Evolutionary conservation across 1,140 invertebrate species (phyloP), one percentile per base, ranked within the genome.

Genomic region (Archivesica marissinica): DNA sequence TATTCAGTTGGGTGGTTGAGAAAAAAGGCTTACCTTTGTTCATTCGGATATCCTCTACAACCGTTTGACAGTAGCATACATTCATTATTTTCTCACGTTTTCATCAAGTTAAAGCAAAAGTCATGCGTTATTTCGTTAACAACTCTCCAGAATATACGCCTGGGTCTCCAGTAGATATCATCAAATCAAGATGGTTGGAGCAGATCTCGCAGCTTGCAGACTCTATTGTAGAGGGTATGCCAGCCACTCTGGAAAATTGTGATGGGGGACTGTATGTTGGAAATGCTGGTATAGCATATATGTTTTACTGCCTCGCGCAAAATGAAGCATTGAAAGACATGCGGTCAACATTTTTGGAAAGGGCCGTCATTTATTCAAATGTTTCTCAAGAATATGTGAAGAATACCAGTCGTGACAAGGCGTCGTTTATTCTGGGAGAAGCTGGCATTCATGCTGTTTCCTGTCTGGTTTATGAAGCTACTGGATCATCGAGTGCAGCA

Each of bases 221-320:
- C n/a, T 87, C 61, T 52, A 91, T 92, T 50, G 68, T 79, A 25
- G 70, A 90, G 61, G 81, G 76, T 28, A 86, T 91, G 81, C 85
- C 88, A n/a, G 87, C 90, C 17, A 78, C 64, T 13, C 72, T 89
- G 15, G 50, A 86, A 1, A 92, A 94, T 33, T 92, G 92, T 80
- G 94, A 95, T 92, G 94, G 94, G 1, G 94, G 95, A 9, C 76
- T 95, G 1, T 95, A 95, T 89, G 93, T 95, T 28, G 95, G 95
- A 6, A 88, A 92, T 38, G 89, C 93, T n/a, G 95, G 95, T 13
- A 89, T 95, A 3, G 92, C 93, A 7, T 95, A 95, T 80, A 94
- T 94, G 93, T 92, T 94, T 61, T 92, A 93, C 50, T 93, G 94
- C 64, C 81, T 95, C 3, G 89, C 93, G 9, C 81, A 86, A n/a